Base-by-base conservation (phyloP, 2,888 invertebrate species). In the Pachliopta kotzebuea region DNA sequence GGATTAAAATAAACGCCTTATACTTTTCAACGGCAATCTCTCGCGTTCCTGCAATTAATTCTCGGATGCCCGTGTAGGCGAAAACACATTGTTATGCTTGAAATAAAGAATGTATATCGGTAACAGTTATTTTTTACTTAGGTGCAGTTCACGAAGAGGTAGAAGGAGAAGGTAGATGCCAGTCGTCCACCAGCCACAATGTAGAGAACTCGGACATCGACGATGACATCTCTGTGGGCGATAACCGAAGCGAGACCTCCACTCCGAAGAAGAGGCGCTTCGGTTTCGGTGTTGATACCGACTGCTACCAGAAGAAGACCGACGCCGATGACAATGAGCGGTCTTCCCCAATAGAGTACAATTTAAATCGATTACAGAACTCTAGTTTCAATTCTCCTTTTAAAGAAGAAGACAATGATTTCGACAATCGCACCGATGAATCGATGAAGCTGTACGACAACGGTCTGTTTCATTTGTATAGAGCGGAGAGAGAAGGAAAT, bases 191-290 rank as follows among this genome's bases (percentile, higher is more conserved):
- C 2, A 85, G 84, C 56, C 82, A 78, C 21, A 83, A 85, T 45
- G 68, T 79, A 0, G 88, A 87, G 56, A 74, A 79, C 1, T 87
- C 88, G 0, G 89, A 88, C 56, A 72, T 75, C 0, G 87, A 90
- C 37, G 88, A 91, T 62, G 90, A 92, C 65, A 89, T 91, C 67
- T 88, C 90, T 4, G 89, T 91, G 24, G 87, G 91, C 3, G 87
- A 90, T 70, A 89, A 90, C 66, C 81, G 92, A 69, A 88, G 91
- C 60, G 87, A 90, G 52, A 76, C 88, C 0, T 90, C 88, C 0
- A 81, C 85, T 0, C 85, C 86, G 4, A 79, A 79, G 65, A 80
- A 82, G 68, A 67, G 69, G 14, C 72, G 75, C 20, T 78, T 71
- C 11, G 66, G 72, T 4, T 80, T 76, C 29, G 75, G 77, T 23